phyloP scores from a whole-genome alignment of 2,113 vertebrate genomes.

The Ammospiza caudacuta region DNA sequence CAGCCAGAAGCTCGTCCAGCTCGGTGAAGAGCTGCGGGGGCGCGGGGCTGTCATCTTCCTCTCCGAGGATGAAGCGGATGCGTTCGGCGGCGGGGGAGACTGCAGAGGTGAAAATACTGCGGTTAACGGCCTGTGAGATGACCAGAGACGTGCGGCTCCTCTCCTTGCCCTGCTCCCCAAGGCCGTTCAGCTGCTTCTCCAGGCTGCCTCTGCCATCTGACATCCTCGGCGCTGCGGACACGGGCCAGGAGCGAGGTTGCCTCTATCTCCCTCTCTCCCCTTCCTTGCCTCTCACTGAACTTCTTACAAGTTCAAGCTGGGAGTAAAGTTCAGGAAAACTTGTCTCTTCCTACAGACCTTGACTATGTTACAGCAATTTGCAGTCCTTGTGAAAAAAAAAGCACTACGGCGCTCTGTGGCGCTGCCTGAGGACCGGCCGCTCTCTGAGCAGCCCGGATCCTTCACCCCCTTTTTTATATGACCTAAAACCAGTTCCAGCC shows the following conservation, averaged over 20 bases:
- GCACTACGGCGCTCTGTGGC: not conserved
- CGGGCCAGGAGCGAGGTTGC: not conserved
- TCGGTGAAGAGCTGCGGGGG: constrained; percentile 98
- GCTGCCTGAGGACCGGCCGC: constrained; percentile 52
- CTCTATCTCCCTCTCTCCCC: constrained; percentile 5
- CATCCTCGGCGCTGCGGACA: constrained; percentile 52
- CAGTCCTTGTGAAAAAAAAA: constrained; percentile 55
- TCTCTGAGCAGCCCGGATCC: constrained; percentile 63
- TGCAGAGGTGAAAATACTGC: constrained; percentile 92
- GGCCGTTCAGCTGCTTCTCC: constrained; percentile 74
- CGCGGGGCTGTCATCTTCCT: constrained; percentile 92
- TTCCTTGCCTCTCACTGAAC: constrained; percentile 27
- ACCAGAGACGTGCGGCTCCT: constrained; percentile 54
- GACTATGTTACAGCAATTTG: constrained; percentile 46
- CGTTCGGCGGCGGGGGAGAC: constrained; percentile 95
- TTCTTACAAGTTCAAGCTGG: constrained; percentile 49
- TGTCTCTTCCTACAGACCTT: constrained; percentile 49
- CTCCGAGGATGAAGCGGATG: constrained; percentile 95
- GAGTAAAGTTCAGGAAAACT: constrained; percentile 69
- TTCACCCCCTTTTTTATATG: constrained; percentile 66
- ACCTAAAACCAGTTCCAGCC: constrained; percentile 67
- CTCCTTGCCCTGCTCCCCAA: constrained; percentile 69
- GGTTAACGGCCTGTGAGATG: constrained; percentile 80
- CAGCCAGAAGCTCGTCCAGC: constrained; percentile 92
- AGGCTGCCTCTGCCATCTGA: constrained; percentile 62